phyloP scores from a whole-genome alignment of 2,797 vertebrate species.

The Syngnathus rostellatus region DNA sequence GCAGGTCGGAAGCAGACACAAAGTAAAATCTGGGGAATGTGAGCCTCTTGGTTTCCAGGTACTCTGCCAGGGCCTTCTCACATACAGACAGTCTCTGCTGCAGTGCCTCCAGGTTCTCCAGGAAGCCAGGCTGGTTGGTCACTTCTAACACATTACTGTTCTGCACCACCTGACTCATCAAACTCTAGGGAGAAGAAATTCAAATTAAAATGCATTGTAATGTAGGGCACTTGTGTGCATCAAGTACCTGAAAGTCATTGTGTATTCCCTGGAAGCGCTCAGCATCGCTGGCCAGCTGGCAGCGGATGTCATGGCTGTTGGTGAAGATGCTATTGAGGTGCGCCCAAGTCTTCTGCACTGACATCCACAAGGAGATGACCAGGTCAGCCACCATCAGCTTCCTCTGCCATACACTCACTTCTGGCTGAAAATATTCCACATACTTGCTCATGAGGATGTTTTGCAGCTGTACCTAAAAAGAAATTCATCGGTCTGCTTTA shows the following conservation, averaged over 20 bases:
- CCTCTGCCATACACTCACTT: conserved; percentile 77
- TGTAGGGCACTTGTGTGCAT: not conserved
- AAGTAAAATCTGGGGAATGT: conserved; percentile 70
- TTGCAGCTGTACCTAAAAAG: conserved; percentile 71
- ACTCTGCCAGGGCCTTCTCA: conserved; percentile 71
- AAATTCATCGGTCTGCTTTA: not conserved
- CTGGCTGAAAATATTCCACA: conserved; percentile 75
- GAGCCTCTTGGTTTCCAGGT: conserved; percentile 69
- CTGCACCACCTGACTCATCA: conserved; percentile 64
- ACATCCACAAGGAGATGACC: conserved; percentile 76
- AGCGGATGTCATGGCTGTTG: conserved; percentile 77
- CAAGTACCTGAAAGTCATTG: conserved; percentile 64
- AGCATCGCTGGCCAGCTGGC: conserved; percentile 74
- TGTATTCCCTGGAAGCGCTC: conserved; percentile 74
- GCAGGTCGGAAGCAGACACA: conserved; percentile 69
- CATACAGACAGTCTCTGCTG: conserved; percentile 72
- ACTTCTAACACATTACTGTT: conserved; percentile 70
- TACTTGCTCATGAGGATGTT: conserved; percentile 82
- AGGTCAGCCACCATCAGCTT: conserved; percentile 74
- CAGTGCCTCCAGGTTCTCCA: conserved; percentile 68
- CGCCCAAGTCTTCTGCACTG: conserved; percentile 79
- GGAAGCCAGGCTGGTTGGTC: conserved; percentile 64
- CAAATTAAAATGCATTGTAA: not conserved
- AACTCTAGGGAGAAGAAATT: conserved; percentile 36
- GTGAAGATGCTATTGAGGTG: conserved; percentile 82